These are phyloP conservation scores for Hippoglossus stenolepis DNA, from an alignment of 2,113 vertebrate genomes.

Conservation along the genomic window DNA sequence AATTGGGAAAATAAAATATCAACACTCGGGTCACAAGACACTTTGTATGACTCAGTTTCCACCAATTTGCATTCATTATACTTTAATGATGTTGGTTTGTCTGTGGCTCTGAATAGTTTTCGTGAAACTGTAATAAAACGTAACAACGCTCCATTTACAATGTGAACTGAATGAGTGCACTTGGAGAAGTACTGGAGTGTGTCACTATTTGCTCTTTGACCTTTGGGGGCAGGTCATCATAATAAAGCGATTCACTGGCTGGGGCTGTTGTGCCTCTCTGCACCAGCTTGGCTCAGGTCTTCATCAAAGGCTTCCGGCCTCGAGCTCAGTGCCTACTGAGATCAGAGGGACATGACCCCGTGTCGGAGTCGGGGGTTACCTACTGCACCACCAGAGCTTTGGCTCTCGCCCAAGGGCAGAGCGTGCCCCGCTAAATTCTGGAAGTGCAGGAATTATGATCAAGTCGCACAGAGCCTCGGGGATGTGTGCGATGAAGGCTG, in stretches of 20 bases:
- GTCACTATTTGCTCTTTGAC: constrained; percentile 70
- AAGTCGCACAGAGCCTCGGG: constrained; percentile 40
- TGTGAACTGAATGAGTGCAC: not conserved
- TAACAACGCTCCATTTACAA: not conserved
- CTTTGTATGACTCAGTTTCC: too few relatives aligned
- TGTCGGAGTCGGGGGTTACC: constrained; percentile 59
- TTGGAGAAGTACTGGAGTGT: constrained; percentile 48
- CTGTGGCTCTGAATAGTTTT: too few relatives aligned
- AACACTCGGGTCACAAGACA: too few relatives aligned
- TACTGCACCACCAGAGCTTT: constrained; percentile 30
- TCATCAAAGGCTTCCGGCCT: constrained; percentile 74
- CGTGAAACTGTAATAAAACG: not conserved
- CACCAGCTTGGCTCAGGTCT: constrained; percentile 44
- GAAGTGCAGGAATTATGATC: constrained; percentile 59
- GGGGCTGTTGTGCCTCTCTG: constrained; percentile 35
- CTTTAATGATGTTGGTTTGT: not conserved
- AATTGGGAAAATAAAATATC: too few relatives aligned
- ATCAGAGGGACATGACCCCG: constrained; percentile 71
- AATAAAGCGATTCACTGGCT: constrained; percentile 68
- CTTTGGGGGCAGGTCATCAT: constrained; percentile 72
- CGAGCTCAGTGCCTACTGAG: constrained; percentile 47
- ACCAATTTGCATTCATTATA: too few relatives aligned
- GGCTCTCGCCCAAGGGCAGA: constrained; percentile 48
- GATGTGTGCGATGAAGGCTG: constrained; percentile 64
- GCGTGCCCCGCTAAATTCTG: constrained; percentile 34